These are phyloP conservation scores for Tamias sibiricus DNA, from an alignment of 2,113 vertebrate genomes.

Conservation along the genomic window DNA sequence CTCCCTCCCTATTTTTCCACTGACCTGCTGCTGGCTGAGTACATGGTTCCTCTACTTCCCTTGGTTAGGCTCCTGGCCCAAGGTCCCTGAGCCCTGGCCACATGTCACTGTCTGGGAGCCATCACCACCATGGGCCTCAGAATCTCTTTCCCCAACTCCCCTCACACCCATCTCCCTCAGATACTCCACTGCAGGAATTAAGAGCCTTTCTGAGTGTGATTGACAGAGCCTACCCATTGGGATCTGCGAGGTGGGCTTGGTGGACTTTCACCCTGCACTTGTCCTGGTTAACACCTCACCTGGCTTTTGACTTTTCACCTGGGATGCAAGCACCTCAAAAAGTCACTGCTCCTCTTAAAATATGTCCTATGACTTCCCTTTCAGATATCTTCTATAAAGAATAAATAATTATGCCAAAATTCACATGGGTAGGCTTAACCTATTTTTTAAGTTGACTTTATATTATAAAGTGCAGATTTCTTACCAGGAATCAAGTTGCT, in stretches of 20 bases:
- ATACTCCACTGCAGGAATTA: not conserved
- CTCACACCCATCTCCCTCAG: not conserved
- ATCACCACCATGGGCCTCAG: rapidly evolving
- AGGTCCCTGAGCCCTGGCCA: not conserved
- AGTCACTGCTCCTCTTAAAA: not conserved
- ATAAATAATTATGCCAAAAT: not conserved
- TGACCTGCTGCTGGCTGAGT: too few species aligned
- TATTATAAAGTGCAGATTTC: slow-evolving; percentile 23
- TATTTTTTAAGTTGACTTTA: not conserved
- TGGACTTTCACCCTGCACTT: not conserved
- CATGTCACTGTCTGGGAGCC: rapidly evolving
- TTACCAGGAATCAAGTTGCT: slow-evolving; percentile 87
- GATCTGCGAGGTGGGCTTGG: rapidly evolving
- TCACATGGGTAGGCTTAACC: not conserved
- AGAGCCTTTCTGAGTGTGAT: rapidly evolving
- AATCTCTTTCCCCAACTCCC: too few species aligned
- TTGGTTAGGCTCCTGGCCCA: too few species aligned
- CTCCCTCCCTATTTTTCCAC: too few species aligned
- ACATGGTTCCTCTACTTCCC: not conserved
- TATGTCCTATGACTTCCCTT: not conserved
- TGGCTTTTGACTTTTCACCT: not conserved
- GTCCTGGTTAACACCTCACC: too few species aligned
- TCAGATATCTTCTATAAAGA: not conserved
- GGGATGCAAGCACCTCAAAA: not conserved
- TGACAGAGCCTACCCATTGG: not conserved